A percentile compares a stretch with the other conserved stretches of the same genome.
Evolutionary conservation across 1,140 invertebrate genomes (phyloP).

Genomic region (Rhopalosiphum maidis): DNA sequence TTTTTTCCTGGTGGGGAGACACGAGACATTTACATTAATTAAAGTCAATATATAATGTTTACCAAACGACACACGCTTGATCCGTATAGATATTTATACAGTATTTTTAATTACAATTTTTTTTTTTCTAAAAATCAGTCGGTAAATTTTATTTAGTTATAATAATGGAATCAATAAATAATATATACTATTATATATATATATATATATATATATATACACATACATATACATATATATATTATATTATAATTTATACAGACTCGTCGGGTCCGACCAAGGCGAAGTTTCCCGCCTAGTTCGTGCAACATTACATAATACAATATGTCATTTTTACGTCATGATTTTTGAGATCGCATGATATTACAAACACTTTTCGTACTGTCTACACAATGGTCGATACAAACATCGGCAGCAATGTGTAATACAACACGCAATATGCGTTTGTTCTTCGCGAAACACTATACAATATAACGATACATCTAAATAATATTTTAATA

Average conservation of each 20-base stretch:
- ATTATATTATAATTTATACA: not conserved
- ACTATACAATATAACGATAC: conserved; percentile 19
- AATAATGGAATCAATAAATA: not conserved
- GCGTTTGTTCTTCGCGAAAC: not conserved
- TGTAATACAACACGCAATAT: not conserved
- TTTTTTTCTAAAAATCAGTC: conserved; percentile 54
- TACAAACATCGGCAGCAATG: not conserved
- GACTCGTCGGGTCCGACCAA: not conserved
- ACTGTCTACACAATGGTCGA: not conserved
- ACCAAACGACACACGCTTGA: not conserved
- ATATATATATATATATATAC: not conserved
- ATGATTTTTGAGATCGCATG: conserved; percentile 51
- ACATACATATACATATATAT: not conserved
- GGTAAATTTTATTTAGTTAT: conserved; percentile 24
- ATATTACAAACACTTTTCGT: conserved; percentile 42
- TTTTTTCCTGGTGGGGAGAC: not conserved
- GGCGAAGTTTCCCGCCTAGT: not conserved
- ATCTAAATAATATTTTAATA: conserved; percentile 26
- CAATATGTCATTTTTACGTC: conserved; percentile 22
- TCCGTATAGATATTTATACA: not conserved
- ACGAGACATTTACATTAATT: not conserved
- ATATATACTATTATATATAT: not conserved
- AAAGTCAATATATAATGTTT: not conserved
- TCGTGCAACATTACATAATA: not conserved
- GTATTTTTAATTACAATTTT: conserved; percentile 38